These are phyloP conservation scores for Semaprochilodus insignis DNA, from an alignment of 2,797 vertebrate species.

Conservation along the genomic window DNA sequence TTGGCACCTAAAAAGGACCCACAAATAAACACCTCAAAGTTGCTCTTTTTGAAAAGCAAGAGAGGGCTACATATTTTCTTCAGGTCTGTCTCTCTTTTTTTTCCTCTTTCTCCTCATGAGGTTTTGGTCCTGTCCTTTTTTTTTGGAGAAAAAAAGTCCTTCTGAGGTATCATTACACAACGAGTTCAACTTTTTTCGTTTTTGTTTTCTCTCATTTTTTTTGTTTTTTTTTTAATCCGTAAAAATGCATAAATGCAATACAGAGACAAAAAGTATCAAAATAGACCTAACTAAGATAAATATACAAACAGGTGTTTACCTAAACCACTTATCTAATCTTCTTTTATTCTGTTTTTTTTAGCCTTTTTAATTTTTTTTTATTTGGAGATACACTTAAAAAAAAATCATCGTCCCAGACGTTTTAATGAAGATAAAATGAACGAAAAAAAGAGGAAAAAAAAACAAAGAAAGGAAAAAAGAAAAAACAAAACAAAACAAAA, in stretches of 20 bases:
- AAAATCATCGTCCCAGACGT: conserved; percentile 84
- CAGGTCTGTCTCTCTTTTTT: conserved; percentile 60
- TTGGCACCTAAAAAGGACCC: conserved; percentile 80
- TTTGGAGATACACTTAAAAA: conserved; percentile 73
- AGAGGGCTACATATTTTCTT: conserved; percentile 82
- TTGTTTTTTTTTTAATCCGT: conserved; percentile 80
- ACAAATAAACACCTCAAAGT: conserved; percentile 76
- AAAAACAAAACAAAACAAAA: conserved; percentile 60
- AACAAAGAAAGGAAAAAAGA: conserved; percentile 64
- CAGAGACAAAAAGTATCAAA: conserved; percentile 90
- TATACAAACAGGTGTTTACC: conserved; percentile 89
- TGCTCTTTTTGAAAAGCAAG: conserved; percentile 79
- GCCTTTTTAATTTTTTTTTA: conserved; percentile 49
- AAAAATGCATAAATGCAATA: conserved; percentile 89
- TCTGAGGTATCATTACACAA: conserved; percentile 87
- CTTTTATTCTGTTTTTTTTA: conserved; percentile 69
- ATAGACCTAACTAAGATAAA: conserved; percentile 91
- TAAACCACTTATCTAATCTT: conserved; percentile 87
- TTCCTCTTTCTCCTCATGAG: conserved; percentile 75
- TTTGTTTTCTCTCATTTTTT: conserved; percentile 53
- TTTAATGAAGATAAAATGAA: conserved; percentile 72
- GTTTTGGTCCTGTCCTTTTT: conserved; percentile 86
- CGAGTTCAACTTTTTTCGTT: conserved; percentile 77
- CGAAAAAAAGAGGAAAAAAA: conserved; percentile 66
- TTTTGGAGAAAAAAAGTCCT: conserved; percentile 76